These are phyloP conservation scores for Neotragus moschatus DNA, from an alignment of 2,113 vertebrate species.

Conservation along the genomic window DNA sequence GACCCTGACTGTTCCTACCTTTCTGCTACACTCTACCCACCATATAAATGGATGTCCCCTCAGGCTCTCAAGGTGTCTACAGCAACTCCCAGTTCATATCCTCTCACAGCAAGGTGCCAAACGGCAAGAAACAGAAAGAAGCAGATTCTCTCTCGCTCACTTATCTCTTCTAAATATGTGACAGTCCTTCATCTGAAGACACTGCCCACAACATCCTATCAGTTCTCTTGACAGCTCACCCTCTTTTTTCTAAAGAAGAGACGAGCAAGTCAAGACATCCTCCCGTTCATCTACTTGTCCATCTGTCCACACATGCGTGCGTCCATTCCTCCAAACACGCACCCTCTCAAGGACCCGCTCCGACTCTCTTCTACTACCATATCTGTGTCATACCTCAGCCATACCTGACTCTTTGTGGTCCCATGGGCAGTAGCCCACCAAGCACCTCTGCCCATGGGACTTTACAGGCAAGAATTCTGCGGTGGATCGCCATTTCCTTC, in stretches of 20 bases:
- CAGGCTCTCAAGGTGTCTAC: neutral
- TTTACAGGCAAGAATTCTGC: neutral
- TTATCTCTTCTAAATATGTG: neutral
- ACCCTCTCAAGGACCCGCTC: neutral
- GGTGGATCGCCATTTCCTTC: neutral
- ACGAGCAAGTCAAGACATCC: neutral
- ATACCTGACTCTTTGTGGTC: neutral
- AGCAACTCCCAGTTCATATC: neutral
- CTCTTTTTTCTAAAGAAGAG: neutral
- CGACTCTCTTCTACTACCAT: neutral
- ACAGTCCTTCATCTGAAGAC: neutral
- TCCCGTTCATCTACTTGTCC: neutral
- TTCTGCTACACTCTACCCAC: neutral
- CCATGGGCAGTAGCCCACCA: neutral
- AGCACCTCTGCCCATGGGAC: neutral
- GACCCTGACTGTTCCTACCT: too few relatives aligned
- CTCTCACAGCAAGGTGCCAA: neutral
- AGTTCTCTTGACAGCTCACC: neutral
- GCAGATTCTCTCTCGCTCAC: rapidly evolving
- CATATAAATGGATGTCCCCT: rapidly evolving
- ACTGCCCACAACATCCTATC: neutral
- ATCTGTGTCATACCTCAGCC: neutral
- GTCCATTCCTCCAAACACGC: neutral
- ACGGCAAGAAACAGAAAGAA: neutral
- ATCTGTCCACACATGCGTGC: neutral